Conservation (phyloP, 2,113 vertebrate species). For the Thermophis baileyi region DNA sequence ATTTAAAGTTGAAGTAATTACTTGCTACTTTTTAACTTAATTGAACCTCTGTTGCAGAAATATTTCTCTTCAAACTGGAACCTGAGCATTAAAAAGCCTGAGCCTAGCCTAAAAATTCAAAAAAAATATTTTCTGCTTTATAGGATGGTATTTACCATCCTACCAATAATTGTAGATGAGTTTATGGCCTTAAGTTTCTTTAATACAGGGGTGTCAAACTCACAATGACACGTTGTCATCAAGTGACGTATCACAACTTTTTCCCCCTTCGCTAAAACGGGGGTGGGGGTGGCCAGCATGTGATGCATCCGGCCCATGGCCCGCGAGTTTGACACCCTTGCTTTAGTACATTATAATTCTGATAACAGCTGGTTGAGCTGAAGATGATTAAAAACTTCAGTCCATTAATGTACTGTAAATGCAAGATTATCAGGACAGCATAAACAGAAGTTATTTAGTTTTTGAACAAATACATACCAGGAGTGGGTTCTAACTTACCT, state of each 20-base stretch:
- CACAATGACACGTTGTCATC: too few species aligned
- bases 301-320: too few species aligned
- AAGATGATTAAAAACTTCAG: neutral
- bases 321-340: too few species aligned
- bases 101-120: neutral
- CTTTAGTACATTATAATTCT: neutral
- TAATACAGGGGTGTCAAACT: too few species aligned
- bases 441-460: neutral
- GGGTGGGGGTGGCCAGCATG: too few species aligned
- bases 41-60: neutral
- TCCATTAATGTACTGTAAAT: neutral
- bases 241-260: too few species aligned
- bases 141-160: neutral
- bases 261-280: too few species aligned
- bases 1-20: neutral
- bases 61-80: conserved; percentile 25
- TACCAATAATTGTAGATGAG: neutral
- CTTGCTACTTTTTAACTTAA: neutral
- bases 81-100: conserved; percentile 14
- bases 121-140: neutral
- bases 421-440: neutral
- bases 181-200: neutral
- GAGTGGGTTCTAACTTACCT: too few species aligned
- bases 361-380: neutral
- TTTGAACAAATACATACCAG: neutral